Evolutionary conservation across 2,797 vertebrate genomes (phyloP), one percentile per base, ranked within the genome.

Genomic region (Gymnopithys bicolor): DNA sequence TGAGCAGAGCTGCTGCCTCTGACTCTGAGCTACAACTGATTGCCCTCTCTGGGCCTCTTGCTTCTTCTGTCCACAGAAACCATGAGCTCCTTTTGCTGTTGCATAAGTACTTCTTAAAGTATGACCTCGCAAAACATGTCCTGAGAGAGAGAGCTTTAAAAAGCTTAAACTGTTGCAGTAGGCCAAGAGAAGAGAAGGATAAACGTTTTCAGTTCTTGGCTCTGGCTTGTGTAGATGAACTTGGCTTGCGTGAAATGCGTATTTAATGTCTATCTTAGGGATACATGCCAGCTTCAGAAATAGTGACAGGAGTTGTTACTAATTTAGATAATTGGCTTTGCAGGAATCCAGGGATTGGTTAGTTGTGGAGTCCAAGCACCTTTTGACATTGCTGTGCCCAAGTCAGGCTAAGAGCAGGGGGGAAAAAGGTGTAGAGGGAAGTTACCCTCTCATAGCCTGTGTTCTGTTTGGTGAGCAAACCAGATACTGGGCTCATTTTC

Each of bases 251-350:
- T 93, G 91, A 91, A 91, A 69, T 66, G 68, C 74, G 84, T 92
- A 70, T 95, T 93, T 94, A 94, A 76, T 91, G 49, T 86, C 91
- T 93, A 23, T 92, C 67, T 86, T 81, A 30, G 53, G 75, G 81
- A 74, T 89, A 83, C 0, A 0, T 95, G 85, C 89, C 74, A 88
- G 74, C 83, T 73, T 93, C 93, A 88, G 68, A 94, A 96, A 95
- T 94, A 91, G 95, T 89, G 87, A 64, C 89, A 63, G 56, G 87
- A 88, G 85, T 96, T 94, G 89, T 93, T 97, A 53, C 94, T 95
- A 91, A 97, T 96, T 96, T 94, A 89, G 95, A 79, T 97, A 95
- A 96, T 96, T 97, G 93, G 95, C 95, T 96, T 95, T 96, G 93
- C 85, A 79, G 33, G 95, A 69, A 94, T 96, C 84, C 1, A 1